Evolutionary conservation across 2,113 vertebrate species (phyloP), one percentile per base, ranked within the genome.

Genomic region (Panurus biarmicus): DNA sequence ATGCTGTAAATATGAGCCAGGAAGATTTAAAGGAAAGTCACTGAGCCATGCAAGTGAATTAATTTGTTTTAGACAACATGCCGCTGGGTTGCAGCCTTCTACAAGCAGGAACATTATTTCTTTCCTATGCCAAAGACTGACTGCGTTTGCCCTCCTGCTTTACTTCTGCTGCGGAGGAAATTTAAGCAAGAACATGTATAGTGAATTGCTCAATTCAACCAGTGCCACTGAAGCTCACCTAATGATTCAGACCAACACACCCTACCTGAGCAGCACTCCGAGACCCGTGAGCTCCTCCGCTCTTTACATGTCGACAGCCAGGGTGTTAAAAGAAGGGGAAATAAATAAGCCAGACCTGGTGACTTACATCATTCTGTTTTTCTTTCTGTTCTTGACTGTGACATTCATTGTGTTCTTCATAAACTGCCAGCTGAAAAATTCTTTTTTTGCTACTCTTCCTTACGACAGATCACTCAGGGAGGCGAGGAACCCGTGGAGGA

Each of bases 371-470:
- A 98, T 99, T 87, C 98, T 99, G 88, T 99, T 99, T 98, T 98
- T 99, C 65, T 97, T 99, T 91, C 98, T 99, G 83, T 98, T 99
- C 95, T 96, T 99, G 80, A 97, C 98, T 50, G 99, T 99, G 97
- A 98, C 98, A 36, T 98, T 99, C 70, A 99, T 99, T 61, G 98
- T 99, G 82, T 98, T 99, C 96, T 99, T 99, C 97, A 99, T 99
- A 86, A 99, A 99, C 98, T 99, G 99, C 89, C 99, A 99, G 98
- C 98, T 99, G 93, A 98, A 99, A 97, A 99, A 98, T 97, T 99
- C 99, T 94, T 99, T 99, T 95, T 99, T 99, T 93, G 98, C 99
- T 36, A 98, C 99, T 81, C 98, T 99, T 97, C 99, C 99, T 97
- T 99, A 99, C 65, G 99, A 99, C 97, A 99, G 99, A 93, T 99